Evolutionary conservation across 2,113 vertebrate species (phyloP).

Genomic region (Phyllostomus hastatus): DNA sequence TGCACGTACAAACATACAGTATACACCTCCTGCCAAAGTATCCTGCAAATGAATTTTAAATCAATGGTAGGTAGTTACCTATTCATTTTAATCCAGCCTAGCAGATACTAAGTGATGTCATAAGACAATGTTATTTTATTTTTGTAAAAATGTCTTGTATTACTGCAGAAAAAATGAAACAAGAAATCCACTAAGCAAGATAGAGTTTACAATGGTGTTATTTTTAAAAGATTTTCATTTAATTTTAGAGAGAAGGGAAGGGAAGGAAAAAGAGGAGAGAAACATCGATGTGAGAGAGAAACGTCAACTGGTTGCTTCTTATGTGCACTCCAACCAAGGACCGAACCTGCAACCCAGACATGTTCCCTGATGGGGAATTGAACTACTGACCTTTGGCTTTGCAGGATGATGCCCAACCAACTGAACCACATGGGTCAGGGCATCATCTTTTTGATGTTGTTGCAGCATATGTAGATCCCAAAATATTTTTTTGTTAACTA

Average conservation of each 20-base stretch:
- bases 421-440: too few species aligned
- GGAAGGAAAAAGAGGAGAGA: too few species aligned
- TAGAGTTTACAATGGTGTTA: neutral
- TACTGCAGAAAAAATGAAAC: neutral
- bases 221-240: neutral
- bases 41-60: slow-evolving; percentile 17
- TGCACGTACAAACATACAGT: neutral
- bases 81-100: neutral
- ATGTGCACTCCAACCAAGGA: too few species aligned
- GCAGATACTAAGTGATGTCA: neutral
- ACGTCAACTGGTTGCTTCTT: too few species aligned
- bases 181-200: neutral
- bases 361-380: too few species aligned
- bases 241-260: too few species aligned
- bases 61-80: neutral
- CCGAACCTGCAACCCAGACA: too few species aligned
- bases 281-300: too few species aligned
- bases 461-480: neutral
- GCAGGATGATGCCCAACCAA: too few species aligned
- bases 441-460: neutral
- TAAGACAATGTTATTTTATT: neutral
- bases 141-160: neutral
- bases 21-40: neutral
- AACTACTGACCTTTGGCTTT: too few species aligned
- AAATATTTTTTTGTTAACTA: neutral